Evolutionary conservation across 53 echinoderm and acorn worm species (phyloP).

Genomic region (Paracentrotus lividus): DNA sequence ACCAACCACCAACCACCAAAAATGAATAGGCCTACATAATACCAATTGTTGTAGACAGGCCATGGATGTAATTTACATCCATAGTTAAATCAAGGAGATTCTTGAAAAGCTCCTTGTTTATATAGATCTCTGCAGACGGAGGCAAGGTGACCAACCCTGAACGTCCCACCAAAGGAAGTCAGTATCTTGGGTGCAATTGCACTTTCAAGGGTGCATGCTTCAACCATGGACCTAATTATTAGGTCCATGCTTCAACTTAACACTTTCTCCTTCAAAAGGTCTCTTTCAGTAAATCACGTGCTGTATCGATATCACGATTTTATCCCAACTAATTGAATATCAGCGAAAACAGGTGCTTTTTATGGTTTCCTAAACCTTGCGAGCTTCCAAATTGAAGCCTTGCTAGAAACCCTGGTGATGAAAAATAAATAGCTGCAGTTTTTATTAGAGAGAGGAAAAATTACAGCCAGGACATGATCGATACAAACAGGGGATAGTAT

Average conservation of each 20-base stretch:
- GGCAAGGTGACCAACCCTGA: slow-evolving; percentile 1
- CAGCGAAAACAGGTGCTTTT: slow-evolving; percentile 17
- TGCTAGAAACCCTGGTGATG: background rate
- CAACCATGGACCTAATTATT: too few relatives aligned
- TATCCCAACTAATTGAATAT: background rate
- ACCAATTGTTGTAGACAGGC: background rate
- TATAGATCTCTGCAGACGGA: background rate
- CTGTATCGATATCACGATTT: background rate
- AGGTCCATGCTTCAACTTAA: background rate
- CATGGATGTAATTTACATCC: background rate
- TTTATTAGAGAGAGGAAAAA: background rate
- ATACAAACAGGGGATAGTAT: too few relatives aligned
- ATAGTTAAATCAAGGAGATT: too few relatives aligned
- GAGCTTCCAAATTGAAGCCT: background rate
- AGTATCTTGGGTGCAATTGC: background rate
- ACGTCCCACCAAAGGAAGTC: background rate
- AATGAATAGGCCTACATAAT: too few relatives aligned
- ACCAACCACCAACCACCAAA: too few relatives aligned
- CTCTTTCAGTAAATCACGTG: background rate
- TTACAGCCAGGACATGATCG: too few relatives aligned
- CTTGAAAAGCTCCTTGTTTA: too few relatives aligned
- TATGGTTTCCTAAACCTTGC: background rate
- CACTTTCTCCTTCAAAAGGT: background rate
- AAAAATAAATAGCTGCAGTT: background rate
- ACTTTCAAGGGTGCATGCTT: slow-evolving; percentile 7